Evolutionary conservation across 2,113 vertebrate genomes (phyloP).

Genomic region (Trematomus loennbergii): DNA sequence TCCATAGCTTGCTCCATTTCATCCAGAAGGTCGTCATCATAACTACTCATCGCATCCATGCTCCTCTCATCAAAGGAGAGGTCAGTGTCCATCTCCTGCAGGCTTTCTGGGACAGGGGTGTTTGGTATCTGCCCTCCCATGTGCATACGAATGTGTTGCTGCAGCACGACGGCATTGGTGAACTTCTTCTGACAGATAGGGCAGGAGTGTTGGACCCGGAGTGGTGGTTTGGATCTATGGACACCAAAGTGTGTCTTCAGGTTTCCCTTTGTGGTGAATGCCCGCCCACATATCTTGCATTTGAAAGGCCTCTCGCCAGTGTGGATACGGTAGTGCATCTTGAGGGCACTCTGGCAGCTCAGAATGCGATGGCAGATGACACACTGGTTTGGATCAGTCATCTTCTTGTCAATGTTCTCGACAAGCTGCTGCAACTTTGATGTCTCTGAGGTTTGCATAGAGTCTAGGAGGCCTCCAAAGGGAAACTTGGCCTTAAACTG

Average conservation of each 20-base stretch:
- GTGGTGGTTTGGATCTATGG: constrained; percentile 96
- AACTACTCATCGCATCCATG: constrained; percentile 90
- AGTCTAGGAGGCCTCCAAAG: constrained; percentile 97
- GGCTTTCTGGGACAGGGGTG: constrained; percentile 92
- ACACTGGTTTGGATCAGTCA: constrained; percentile 99
- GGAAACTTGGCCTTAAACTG: constrained; percentile 98
- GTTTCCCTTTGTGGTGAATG: constrained; percentile 99
- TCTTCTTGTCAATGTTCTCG: constrained; percentile 99
- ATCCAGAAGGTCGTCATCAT: constrained; percentile 92
- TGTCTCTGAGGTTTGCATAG: constrained; percentile 99
- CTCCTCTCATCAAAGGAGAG: constrained; percentile 93
- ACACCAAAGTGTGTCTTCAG: constrained; percentile 99
- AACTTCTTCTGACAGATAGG: constrained; percentile 99
- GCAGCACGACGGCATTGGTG: constrained; percentile 97
- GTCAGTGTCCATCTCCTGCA: constrained; percentile 94
- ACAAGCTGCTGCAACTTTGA: constrained; percentile 98
- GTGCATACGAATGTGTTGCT: constrained; percentile 99
- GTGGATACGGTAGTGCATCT: constrained; percentile 99
- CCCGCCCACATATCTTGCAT: constrained; percentile 98
- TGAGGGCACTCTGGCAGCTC: constrained; percentile 99
- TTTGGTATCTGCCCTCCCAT: constrained; percentile 99
- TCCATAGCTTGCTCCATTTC: constrained; percentile 95
- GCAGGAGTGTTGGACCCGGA: constrained; percentile 97
- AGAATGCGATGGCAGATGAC: constrained; percentile 98
- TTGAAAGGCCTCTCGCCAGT: constrained; percentile 99